Evolutionary conservation across 2,888 invertebrate genomes (phyloP), one percentile per base, ranked within the genome.

Genomic region (Chrysina gloriosa): DNA sequence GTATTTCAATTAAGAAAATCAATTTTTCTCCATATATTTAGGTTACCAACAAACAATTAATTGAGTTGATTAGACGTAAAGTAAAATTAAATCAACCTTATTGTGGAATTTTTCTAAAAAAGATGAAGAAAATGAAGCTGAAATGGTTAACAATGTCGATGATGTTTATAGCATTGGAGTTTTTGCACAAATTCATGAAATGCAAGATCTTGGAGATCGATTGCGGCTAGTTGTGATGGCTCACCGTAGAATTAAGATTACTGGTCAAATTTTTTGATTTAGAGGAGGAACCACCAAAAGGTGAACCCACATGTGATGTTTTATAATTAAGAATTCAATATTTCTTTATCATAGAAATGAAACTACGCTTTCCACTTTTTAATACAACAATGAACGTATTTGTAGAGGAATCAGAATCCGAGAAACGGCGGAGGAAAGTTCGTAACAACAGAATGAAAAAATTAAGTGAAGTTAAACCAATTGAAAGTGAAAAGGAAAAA

Each of bases 141-240:
- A 98, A 79, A 86, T 96, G 14, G 93, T 98, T 0, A 86, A 90
- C 7, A 92, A 87, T 63, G 78, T 98, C 23, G 90, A 92, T 69
- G 98, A 99, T 72, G 87, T 99, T 36, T 94, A 97, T 80, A 85
- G 89, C 61, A 88, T 97, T 23, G 99, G 99, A 5, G 95, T 97
- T 1, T 99, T 99, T 84, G 98, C 97, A 5, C 97, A 98, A 85
- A 98, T 99, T 73, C 95, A 97, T 76, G 98, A 99, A 84, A 89
- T 99, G 85, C 97, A 98, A 81, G 98, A 98, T 80, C 86, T 97
- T 80, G 97, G 96, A 3, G 95, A 94, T 78, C 92, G 92, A 80
- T 82, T 97, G 54, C 86, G 96, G 68, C 88, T 99, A 77, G 96
- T 99, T 2, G 93, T 98, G 5, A 96, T 96, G 91, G 98, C 96